Evolutionary conservation across 2,888 invertebrate genomes (phyloP), one percentile per base, ranked within the genome.

Genomic region (Platerodrilus igneus): DNA sequence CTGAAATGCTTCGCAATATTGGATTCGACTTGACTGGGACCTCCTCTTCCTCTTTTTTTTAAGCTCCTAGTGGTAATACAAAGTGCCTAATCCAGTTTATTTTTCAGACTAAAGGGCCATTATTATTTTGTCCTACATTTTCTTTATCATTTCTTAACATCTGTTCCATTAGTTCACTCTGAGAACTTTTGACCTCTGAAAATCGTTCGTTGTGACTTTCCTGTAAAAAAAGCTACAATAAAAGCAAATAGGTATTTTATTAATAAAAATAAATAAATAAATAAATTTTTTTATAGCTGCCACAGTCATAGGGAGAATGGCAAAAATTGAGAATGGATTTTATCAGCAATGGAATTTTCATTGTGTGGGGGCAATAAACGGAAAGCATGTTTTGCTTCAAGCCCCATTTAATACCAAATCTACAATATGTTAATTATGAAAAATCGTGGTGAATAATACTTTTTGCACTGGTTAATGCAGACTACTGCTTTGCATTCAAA

Each of bases 291-390:
- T 52, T 52, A 32, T 47, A 51, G 37, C 33, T 43, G 34, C 46
- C 48, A 31, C 27, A 36, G 26, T 45, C 31, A 37, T 26, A 33
- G 41, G 42, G 45, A 30, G 38, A 48, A 32, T 53, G 50, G 44
- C 15, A 37, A 33, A 23, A 26, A 33, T 50, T 21, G 41, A 42
- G 22, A 31, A 44, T 21, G 34, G 29, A 21, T 53, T 47, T 32
- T n/a, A n/a, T n/a, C n/a, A n/a, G n/a, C n/a, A n/a, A n/a, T n/a
- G n/a, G n/a, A n/a, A n/a, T n/a, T n/a, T n/a, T n/a, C n/a, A n/a
- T n/a, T n/a, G n/a, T n/a, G n/a, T n/a, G n/a, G n/a, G n/a, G n/a
- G n/a, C n/a, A n/a, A n/a, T n/a, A n/a, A n/a, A n/a, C n/a, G n/a
- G n/a, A n/a, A n/a, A n/a, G n/a, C n/a, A n/a, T n/a, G n/a, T n/a